Evolutionary conservation across 1,140 invertebrate species (phyloP), one percentile per base, ranked within the genome.

Genomic region (Aphelinus certus): DNA sequence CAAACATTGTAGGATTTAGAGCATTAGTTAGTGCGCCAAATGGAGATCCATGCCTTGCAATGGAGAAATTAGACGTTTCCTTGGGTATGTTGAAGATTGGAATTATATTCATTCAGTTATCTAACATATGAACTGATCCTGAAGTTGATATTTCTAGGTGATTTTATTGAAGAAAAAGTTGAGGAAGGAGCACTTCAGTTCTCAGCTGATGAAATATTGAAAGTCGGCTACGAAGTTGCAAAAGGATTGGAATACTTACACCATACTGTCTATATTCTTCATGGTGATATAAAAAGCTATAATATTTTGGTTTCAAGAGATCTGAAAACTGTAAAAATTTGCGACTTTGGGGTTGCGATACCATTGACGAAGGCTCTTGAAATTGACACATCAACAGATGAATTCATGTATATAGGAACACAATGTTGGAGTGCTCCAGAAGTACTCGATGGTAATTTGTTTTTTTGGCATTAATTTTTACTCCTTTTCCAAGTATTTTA

Each of bases 261-360:
- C 83, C 91, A 91, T 7, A 90, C 90, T 73, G 91, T 90, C 47
- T 86, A 91, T 46, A 86, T 96, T 64, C 83, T 97, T 7, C 95
- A 97, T 79, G 94, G 94, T 55, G 95, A 97, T 83, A 87, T 96
- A 10, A 97, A 96, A 86, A 95, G 94, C 72, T 93, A 91, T 76
- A 97, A 97, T 85, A 87, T 96, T 51, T 88, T 97, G 6, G 85
- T 94, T 7, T 92, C 93, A 81, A 92, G 91, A 45, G 90, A 95
- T 82, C 95, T 94, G 83, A 89, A 90, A 60, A 89, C 88, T 0
- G 93, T 93, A 63, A 96, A 96, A 84, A 84, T 96, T 2, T 96
- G 95, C 85, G 95, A 96, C 83, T 96, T 96, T 89, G 95, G 95
- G 42, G 94, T 95, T 9, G 92, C 92, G 49, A 76, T 95, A 68